Conservation (phyloP, 2,888 invertebrate genomes). For the Caradrina kadenii region DNA sequence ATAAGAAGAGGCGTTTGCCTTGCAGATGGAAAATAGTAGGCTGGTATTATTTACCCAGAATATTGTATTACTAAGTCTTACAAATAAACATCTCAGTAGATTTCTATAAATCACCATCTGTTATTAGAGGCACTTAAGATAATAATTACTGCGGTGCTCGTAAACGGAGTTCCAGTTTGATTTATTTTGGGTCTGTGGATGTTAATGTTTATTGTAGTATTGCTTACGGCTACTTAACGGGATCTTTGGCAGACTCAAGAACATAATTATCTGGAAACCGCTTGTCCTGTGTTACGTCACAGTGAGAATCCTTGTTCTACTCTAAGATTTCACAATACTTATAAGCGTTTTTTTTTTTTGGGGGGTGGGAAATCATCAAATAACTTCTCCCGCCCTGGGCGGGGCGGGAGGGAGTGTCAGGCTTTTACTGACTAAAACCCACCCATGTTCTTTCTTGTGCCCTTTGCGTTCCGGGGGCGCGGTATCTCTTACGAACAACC, state of each 20-base stretch:
- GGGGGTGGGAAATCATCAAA: no score
- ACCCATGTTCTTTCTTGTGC: no score
- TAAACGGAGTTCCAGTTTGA: conserved; percentile 33
- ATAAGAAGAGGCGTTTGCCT: no score
- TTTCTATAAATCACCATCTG: conserved; percentile 28
- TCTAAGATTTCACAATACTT: no score
- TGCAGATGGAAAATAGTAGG: no score
- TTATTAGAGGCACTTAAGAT: conserved; percentile 30
- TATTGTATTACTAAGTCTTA: neutral
- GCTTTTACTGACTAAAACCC: no score
- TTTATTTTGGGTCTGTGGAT: conserved; percentile 35
- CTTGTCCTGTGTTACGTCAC: neutral
- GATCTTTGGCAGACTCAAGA: conserved; percentile 2
- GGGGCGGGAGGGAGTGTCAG: no score
- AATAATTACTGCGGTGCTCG: conserved; percentile 44
- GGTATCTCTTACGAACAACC: no score
- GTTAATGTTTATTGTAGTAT: conserved; percentile 14
- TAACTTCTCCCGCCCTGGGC: no score
- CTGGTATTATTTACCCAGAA: no score
- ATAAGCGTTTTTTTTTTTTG: no score
- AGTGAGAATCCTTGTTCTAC: neutral
- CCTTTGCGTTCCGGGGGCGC: no score
- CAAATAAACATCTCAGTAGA: conserved; percentile 10
- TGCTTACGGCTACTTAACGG: conserved; percentile 13
- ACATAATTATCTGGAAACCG: neutral